Conservation (phyloP, 2,888 invertebrate species). For the Camponotus fellah region DNA sequence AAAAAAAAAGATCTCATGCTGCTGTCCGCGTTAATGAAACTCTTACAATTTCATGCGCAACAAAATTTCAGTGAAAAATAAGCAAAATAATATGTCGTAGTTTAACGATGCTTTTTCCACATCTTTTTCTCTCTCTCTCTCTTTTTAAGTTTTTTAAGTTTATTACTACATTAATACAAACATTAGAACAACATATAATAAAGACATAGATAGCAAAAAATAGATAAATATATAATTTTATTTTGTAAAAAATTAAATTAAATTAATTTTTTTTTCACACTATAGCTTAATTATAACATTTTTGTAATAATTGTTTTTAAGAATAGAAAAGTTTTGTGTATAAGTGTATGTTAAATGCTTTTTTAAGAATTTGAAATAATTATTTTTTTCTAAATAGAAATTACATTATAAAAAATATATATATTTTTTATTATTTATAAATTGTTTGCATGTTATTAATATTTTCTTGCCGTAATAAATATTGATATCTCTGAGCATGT, state of each 20-base stretch:
- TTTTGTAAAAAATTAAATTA: neutral
- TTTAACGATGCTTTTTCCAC: neutral
- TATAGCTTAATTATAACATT: neutral
- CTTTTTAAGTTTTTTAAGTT: too few relatives aligned
- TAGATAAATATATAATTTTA: neutral
- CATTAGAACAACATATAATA: neutral
- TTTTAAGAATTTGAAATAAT: neutral
- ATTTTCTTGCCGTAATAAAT: neutral
- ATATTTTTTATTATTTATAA: neutral
- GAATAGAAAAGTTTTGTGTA: neutral
- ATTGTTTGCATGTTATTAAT: neutral
- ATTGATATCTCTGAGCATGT: neutral
- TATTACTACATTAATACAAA: neutral
- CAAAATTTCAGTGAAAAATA: neutral
- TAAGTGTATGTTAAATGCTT: neutral
- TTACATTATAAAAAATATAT: too few relatives aligned
- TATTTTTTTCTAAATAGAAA: too few relatives aligned
- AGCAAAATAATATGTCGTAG: neutral
- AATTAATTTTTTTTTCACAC: neutral
- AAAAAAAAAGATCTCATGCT: constrained; percentile 6
- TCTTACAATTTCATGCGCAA: constrained; percentile 4
- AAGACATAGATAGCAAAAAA: too few relatives aligned
- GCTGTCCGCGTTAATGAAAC: neutral
- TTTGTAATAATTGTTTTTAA: constrained; percentile 2
- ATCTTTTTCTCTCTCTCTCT: neutral